phyloP scores from a whole-genome alignment of 2,797 vertebrate species.

The Astyanax mexicanus region DNA sequence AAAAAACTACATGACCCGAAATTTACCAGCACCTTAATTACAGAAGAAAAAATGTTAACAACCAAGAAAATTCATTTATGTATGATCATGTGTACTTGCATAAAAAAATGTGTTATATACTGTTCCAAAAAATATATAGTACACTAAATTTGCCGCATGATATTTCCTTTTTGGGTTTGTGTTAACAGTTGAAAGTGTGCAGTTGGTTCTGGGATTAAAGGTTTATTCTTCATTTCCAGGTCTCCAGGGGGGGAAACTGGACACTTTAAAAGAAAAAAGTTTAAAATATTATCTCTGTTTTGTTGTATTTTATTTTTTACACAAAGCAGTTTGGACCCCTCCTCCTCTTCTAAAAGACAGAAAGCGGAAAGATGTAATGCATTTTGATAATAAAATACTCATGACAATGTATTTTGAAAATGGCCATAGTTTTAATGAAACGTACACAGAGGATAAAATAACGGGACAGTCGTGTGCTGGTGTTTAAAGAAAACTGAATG shows the following conservation, averaged over 20 bases:
- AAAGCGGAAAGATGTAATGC: slow-evolving; percentile 89
- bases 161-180: slow-evolving; percentile 67
- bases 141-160: slow-evolving; percentile 80
- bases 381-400: slow-evolving; percentile 99
- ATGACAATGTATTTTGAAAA: slow-evolving; percentile 82
- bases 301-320: slow-evolving; percentile 82
- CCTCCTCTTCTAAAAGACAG: slow-evolving; percentile 70
- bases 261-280: slow-evolving; percentile 58
- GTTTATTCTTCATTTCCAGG: slow-evolving; percentile 47
- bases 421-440: slow-evolving; percentile 32
- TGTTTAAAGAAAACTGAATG: too few species aligned
- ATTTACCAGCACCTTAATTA: slow-evolving; percentile 83
- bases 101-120: slow-evolving; percentile 80
- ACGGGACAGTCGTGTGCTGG: background rate
- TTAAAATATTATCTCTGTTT: slow-evolving; percentile 59
- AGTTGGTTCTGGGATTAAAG: slow-evolving; percentile 56
- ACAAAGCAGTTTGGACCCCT: slow-evolving; percentile 91
- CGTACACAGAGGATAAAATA: background rate
- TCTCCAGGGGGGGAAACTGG: slow-evolving; percentile 51
- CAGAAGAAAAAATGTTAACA: slow-evolving; percentile 63
- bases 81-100: slow-evolving; percentile 79
- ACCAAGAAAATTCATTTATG: slow-evolving; percentile 64
- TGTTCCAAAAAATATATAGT: slow-evolving; percentile 78
- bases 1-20: slow-evolving; percentile 70
- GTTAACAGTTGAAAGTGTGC: slow-evolving; percentile 41